Conservation (phyloP, 1,140 invertebrate species). For the Drosophila aff. region DNA sequence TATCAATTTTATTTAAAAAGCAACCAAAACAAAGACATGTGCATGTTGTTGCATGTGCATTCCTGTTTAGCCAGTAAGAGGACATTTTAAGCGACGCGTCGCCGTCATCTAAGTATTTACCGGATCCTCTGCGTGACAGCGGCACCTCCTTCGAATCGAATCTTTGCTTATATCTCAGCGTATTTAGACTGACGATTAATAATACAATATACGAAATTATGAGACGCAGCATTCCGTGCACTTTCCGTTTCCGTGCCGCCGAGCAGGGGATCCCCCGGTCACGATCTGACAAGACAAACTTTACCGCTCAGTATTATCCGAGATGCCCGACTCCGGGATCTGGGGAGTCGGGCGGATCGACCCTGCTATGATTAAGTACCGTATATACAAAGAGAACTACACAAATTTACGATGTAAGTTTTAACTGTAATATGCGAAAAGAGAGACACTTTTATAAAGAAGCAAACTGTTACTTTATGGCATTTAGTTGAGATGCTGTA, state of each 20-base stretch:
- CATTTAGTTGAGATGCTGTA: conserved; percentile 75
- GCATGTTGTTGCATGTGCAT: conserved; percentile 47
- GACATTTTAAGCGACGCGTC: conserved; percentile 47
- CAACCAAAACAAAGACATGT: conserved; percentile 39
- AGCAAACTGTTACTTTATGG: conserved; percentile 81
- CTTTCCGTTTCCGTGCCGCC: conserved; percentile 32
- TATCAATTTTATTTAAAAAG: conserved; percentile 81
- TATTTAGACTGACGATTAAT: conserved; percentile 56
- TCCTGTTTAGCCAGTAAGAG: conserved; percentile 71
- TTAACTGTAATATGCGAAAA: conserved; percentile 72
- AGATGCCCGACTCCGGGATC: conserved; percentile 18
- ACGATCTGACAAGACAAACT: conserved; percentile 44
- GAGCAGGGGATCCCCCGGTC: conserved; percentile 19
- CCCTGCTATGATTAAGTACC: conserved; percentile 63
- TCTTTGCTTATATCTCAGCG: conserved; percentile 52
- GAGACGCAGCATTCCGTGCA: conserved; percentile 25
- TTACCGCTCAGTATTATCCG: conserved; percentile 63
- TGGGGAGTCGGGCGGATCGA: conserved; percentile 21
- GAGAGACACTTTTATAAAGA: conserved; percentile 73
- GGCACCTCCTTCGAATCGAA: conserved; percentile 37
- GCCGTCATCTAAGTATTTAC: conserved; percentile 30
- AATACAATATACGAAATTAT: conserved; percentile 49
- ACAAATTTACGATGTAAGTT: conserved; percentile 78
- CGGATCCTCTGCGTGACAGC: conserved; percentile 27
- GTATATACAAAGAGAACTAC: conserved; percentile 68